Conservation (phyloP, 2,888 invertebrate genomes). For the Xylophagus ater region DNA sequence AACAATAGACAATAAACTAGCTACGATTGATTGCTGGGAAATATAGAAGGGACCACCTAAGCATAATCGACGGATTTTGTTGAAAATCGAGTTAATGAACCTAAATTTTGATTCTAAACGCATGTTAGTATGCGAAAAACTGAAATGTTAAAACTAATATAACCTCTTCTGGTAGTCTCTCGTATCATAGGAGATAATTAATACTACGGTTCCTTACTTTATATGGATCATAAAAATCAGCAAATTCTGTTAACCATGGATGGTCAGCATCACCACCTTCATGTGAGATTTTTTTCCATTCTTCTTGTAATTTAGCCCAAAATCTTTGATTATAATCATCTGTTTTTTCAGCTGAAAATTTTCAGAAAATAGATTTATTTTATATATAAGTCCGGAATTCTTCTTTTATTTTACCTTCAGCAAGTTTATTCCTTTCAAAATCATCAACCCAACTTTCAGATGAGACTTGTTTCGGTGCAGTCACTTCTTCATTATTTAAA, state of each 20-base stretch:
- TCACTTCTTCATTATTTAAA: conserved; percentile 32
- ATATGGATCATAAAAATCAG: conserved; percentile 50
- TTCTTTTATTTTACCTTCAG: conserved; percentile 36
- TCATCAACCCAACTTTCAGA: conserved; percentile 39
- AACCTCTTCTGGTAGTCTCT: too few relatives aligned
- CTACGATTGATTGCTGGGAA: too few relatives aligned
- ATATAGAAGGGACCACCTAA: too few relatives aligned
- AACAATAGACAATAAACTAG: too few relatives aligned
- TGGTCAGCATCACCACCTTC: conserved; percentile 43
- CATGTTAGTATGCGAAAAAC: too few relatives aligned
- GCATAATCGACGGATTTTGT: too few relatives aligned
- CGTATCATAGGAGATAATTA: too few relatives aligned
- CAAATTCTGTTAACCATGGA: conserved; percentile 62
- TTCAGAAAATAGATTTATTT: conserved; percentile 1
- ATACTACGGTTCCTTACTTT: conserved; percentile 36
- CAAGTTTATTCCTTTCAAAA: conserved; percentile 45
- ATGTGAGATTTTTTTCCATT: conserved; percentile 67
- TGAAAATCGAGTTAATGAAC: too few relatives aligned
- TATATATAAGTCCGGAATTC: not conserved
- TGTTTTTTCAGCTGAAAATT: conserved; percentile 41
- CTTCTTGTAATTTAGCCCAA: conserved; percentile 57
- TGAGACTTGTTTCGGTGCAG: conserved; percentile 21
- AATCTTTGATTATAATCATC: conserved; percentile 51
- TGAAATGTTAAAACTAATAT: too few relatives aligned
- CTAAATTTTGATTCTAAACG: too few relatives aligned